phyloP scores from a whole-genome alignment of 2,797 vertebrate genomes.

The Ictinia mississippiensis region DNA sequence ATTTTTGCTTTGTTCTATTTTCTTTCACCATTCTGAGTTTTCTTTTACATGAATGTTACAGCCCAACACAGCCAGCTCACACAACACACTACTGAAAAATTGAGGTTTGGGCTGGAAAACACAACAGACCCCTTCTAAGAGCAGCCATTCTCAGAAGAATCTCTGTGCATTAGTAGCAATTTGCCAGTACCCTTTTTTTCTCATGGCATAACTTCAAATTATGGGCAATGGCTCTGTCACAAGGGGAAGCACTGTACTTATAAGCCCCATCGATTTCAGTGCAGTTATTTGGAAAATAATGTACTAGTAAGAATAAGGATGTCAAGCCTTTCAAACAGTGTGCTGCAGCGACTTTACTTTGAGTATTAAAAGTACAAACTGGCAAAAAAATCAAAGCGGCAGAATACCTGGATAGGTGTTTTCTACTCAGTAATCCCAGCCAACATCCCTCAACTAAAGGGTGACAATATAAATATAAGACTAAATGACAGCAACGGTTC shows the following conservation, averaged over 20 bases:
- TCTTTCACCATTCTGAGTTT: background rate
- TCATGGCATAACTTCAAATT: background rate
- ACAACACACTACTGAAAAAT: background rate
- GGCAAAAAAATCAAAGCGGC: rapidly evolving
- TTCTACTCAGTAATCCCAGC: background rate
- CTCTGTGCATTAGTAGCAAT: background rate
- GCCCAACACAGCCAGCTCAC: background rate
- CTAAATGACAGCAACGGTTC: background rate
- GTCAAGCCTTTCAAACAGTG: background rate
- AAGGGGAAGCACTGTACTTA: background rate
- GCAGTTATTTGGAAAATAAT: background rate
- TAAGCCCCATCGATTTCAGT: background rate
- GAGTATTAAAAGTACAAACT: background rate
- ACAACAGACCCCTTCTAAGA: background rate
- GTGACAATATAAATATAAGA: background rate
- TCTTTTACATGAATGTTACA: background rate
- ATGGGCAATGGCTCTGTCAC: background rate
- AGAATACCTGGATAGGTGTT: background rate
- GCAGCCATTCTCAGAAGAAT: background rate
- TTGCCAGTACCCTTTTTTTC: background rate
- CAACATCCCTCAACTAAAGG: background rate
- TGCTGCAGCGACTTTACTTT: background rate
- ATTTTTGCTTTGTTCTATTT: background rate
- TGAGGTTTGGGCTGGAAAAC: background rate
- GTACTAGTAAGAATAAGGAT: background rate